These are phyloP conservation scores for Alauda arvensis DNA, from an alignment of 2,797 vertebrate species.

Conservation along the genomic window DNA sequence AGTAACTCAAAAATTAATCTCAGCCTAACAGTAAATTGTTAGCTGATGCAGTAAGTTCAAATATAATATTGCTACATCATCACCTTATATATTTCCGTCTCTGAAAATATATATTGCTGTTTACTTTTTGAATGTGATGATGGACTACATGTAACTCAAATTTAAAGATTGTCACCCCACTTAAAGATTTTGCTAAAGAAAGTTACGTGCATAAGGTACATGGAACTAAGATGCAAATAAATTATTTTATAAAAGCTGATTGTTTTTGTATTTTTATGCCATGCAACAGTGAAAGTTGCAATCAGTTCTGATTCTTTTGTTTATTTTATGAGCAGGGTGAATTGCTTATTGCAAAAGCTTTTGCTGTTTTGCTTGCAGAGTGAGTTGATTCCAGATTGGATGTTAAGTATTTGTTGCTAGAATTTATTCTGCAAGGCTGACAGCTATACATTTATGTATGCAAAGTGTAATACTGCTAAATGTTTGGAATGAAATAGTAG, in stretches of 20 bases:
- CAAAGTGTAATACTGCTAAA: neutral
- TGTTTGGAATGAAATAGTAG: neutral
- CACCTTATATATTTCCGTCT: neutral
- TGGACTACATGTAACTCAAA: neutral
- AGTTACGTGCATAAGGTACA: neutral
- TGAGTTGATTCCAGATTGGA: neutral
- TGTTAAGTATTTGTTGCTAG: neutral
- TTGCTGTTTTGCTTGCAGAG: neutral
- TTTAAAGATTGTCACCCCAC: neutral
- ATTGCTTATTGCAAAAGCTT: neutral
- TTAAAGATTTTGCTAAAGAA: neutral
- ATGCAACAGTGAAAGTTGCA: neutral
- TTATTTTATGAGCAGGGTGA: neutral
- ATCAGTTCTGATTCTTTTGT: neutral
- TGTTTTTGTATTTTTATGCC: neutral
- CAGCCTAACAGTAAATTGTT: neutral
- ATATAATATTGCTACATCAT: neutral
- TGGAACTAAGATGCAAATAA: neutral
- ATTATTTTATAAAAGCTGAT: neutral
- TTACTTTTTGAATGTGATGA: neutral
- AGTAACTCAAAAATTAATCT: neutral
- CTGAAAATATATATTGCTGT: neutral
- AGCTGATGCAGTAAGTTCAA: neutral
- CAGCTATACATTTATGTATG: neutral
- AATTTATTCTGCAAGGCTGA: conserved; percentile 2